These are phyloP conservation scores for Athetis lepigone DNA, from an alignment of 2,888 invertebrate species.

Conservation along the genomic window DNA sequence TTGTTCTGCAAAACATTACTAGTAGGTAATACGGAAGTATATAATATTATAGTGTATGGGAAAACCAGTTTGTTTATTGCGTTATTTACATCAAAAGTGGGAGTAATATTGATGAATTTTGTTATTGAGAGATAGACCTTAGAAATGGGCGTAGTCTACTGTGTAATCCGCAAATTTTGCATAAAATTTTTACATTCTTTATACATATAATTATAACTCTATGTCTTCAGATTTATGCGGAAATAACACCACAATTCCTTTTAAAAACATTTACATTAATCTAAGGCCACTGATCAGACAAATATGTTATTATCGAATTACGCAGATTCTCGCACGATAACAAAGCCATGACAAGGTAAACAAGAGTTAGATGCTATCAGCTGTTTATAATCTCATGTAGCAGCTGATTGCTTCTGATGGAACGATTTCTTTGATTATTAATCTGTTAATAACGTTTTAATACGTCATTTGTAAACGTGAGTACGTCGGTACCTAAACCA, in stretches of 20 bases:
- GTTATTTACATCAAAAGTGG: too few species aligned
- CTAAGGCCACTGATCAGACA: constrained; percentile 15
- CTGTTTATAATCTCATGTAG: constrained; percentile 19
- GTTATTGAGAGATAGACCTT: too few species aligned
- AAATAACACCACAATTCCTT: constrained; percentile 10
- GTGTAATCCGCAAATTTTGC: too few species aligned
- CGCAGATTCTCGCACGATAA: constrained; percentile 27
- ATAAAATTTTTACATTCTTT: too few species aligned
- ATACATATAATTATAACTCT: not conserved
- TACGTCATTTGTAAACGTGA: constrained; percentile 7
- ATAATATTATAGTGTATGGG: too few species aligned
- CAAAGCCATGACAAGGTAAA: constrained; percentile 27
- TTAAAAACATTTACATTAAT: constrained; percentile 1
- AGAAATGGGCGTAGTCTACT: too few species aligned
- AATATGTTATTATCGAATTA: constrained; percentile 18
- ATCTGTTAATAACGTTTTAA: not conserved
- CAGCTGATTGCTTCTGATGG: constrained; percentile 11
- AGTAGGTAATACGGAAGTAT: not conserved
- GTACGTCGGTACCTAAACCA: not conserved
- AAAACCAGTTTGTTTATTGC: too few species aligned
- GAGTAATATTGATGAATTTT: too few species aligned
- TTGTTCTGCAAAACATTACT: not conserved
- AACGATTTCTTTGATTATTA: not conserved
- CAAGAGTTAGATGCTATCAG: constrained; percentile 15
- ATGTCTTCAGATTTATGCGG: not conserved